These are phyloP conservation scores for Oxystoma pomonae DNA, from an alignment of 2,888 invertebrate genomes.

Conservation along the genomic window DNA sequence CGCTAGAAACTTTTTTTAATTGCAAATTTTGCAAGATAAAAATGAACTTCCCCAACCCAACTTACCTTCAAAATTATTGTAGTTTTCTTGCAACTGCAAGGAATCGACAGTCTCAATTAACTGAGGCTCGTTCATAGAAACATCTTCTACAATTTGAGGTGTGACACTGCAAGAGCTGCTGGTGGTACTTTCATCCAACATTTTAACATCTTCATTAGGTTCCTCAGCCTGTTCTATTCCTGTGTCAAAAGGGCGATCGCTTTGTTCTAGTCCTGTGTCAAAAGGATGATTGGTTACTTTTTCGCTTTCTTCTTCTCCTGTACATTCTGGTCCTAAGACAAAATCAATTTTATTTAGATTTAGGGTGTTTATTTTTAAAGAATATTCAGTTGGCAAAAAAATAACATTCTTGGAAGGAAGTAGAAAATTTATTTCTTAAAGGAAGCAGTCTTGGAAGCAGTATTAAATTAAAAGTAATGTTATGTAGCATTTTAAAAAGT, in stretches of 20 bases:
- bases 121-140: constrained; percentile 29
- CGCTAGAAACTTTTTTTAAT: too few relatives aligned
- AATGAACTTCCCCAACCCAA: too few relatives aligned
- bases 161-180: constrained; percentile 33
- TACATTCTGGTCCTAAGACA: not conserved
- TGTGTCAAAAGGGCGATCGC: not conserved
- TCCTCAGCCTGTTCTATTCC: constrained; percentile 21
- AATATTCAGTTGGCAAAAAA: too few relatives aligned
- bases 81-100: constrained; percentile 33
- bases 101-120: constrained; percentile 36
- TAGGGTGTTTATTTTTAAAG: too few relatives aligned
- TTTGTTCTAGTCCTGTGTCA: constrained; percentile 14
- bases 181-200: constrained; percentile 24
- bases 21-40: too few relatives aligned
- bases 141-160: constrained; percentile 30
- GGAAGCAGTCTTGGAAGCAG: too few relatives aligned
- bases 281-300: constrained; percentile 30
- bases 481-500: too few relatives aligned
- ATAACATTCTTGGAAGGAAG: too few relatives aligned
- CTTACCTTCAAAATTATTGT: constrained; percentile 24
- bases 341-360: too few relatives aligned
- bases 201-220: constrained; percentile 27
- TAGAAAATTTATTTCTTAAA: too few relatives aligned
- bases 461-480: too few relatives aligned
- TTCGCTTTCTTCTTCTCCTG: constrained; percentile 34